phyloP scores from a whole-genome alignment of 2,797 vertebrate species.

The Pseudomugil gertrudae region DNA sequence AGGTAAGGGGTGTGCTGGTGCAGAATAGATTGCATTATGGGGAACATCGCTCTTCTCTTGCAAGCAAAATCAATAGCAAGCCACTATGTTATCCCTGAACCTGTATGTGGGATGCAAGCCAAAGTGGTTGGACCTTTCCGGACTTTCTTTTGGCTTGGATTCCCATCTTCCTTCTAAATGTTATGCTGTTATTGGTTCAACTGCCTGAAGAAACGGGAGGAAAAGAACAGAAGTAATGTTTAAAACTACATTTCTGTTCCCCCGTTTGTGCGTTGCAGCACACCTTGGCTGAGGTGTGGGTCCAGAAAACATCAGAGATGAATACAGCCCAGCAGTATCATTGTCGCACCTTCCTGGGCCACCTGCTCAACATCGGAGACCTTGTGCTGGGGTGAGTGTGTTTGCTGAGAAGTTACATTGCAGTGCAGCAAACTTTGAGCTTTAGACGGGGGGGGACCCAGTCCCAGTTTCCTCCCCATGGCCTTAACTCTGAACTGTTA shows the following conservation, averaged over 20 bases:
- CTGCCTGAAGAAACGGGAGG: constrained; percentile 16
- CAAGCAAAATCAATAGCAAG: constrained; percentile 62
- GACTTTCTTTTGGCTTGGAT: constrained; percentile 24
- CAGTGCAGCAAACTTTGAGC: not conserved
- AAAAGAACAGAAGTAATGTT: constrained; percentile 22
- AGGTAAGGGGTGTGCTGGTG: constrained; percentile 76
- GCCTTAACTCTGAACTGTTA: not conserved
- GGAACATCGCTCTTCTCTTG: constrained; percentile 51
- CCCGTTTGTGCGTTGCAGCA: constrained; percentile 81
- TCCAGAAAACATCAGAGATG: constrained; percentile 96
- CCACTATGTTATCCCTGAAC: constrained; percentile 62
- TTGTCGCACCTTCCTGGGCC: constrained; percentile 94
- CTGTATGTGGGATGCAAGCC: constrained; percentile 34
- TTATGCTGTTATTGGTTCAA: constrained; percentile 35
- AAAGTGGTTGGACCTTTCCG: constrained; percentile 26
- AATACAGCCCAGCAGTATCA: constrained; percentile 92
- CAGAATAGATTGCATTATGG: constrained; percentile 57
- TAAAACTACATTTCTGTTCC: constrained; percentile 18
- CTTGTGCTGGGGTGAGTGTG: constrained; percentile 83
- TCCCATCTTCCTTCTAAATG: constrained; percentile 12
- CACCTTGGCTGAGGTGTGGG: constrained; percentile 93
- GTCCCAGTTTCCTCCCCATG: no score
- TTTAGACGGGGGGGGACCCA: not conserved
- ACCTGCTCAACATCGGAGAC: constrained; percentile 96
- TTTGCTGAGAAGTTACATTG: not conserved